Conservation (phyloP, 92 coral and sea anemone species). For the Siderastrea radians region DNA sequence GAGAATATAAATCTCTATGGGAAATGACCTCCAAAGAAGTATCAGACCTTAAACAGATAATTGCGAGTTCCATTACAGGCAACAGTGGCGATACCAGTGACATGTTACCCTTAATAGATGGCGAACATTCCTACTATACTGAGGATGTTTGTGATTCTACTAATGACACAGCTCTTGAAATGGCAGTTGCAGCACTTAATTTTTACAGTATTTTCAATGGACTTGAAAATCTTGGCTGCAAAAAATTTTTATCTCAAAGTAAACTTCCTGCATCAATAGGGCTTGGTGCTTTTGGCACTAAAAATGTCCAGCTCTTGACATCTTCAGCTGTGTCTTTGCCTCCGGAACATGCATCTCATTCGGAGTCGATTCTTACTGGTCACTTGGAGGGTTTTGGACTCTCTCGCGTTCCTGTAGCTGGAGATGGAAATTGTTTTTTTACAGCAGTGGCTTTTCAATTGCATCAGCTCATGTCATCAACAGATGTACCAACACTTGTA, state of each 20-base stretch:
- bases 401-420: constrained; percentile 14
- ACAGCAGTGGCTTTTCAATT: constrained; percentile 42
- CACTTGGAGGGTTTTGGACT: constrained; percentile 48
- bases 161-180: no score
- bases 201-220: no score
- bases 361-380: constrained; percentile 11
- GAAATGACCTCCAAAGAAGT: no score
- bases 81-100: no score
- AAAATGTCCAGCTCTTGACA: background rate
- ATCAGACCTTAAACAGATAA: no score
- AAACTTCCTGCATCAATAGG: constrained; percentile 53
- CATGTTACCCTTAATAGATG: no score
- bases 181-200: no score
- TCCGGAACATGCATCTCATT: background rate
- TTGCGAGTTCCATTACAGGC: no score
- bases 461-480: background rate
- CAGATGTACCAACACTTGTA: background rate
- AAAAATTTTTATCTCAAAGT: constrained; percentile 23
- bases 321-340: background rate
- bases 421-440: constrained; percentile 59
- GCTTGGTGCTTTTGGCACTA: background rate
- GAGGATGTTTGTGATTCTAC: no score
- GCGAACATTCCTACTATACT: no score
- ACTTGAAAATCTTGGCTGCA: constrained; percentile 11
- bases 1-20: no score